Base-by-base conservation (phyloP, 2,888 invertebrate species). In the Cephus pulcher region DNA sequence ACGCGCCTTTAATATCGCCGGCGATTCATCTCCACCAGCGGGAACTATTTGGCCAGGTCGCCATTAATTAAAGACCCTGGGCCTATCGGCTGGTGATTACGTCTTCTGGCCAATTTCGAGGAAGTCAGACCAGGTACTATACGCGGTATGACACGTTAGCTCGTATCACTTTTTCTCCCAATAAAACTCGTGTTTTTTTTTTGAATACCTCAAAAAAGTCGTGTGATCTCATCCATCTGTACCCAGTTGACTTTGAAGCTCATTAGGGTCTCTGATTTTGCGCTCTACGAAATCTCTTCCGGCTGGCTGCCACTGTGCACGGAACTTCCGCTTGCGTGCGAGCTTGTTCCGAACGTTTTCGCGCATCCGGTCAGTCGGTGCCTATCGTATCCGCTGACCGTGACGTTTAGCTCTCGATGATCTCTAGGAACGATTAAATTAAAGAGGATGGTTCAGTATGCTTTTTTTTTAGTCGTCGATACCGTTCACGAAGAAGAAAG, bases 321-420 rank as follows among this genome's bases (percentile, higher is more conserved):
- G 75, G 15, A 37, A 34, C 68, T 74, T 40, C 73, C 30, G 34
- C 33, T 33, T 34, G 76, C 76, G 11, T 73, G 69, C 23, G 37
- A 79, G 40, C 75, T 71, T 30, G 75, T 74, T 69, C 76, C 77
- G 76, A 80, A 82, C 83, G 76, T 85, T 84, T 82, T 82, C 83
- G 83, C 80, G 81, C 82, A 80, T 85, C 85, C 85, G 85, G 83
- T 82, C 81, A 83, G 82, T 83, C 82, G 80, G 78, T 23, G 56
- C 81, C 80, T 79, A 81, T 81, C 83, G 82, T 84, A 85, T 85
- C 83, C 85, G 85, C 80, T 56, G 56, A 40, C n/a, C 37, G 30
- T 34, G 33, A 34, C 40, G 32, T 15, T 35, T 74, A 34, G 30
- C n/a, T 74, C n/a, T 32, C 35, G 23, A 12, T 15, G 23, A 33